Evolutionary conservation across 2,888 invertebrate species (phyloP), one percentile per base, ranked within the genome.

Genomic region (Thymelicus acteon): DNA sequence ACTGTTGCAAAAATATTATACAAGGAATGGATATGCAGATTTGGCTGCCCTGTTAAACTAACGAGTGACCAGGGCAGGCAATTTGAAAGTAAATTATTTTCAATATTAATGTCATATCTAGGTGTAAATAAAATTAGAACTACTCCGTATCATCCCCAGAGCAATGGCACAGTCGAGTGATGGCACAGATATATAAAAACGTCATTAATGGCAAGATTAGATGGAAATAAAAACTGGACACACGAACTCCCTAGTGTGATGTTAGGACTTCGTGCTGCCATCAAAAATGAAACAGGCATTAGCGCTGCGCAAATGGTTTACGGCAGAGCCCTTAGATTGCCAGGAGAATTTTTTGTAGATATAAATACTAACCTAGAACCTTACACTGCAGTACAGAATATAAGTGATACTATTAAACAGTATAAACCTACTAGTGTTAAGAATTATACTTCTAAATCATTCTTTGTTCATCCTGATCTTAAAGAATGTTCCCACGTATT

Each of bases 1-100:
- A 72, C 62, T 0, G 76, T 77, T 10, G 77, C 78, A 79, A 78
- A 0, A 71, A 83, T 5, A 31, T 74, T 10, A 40, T 73, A 60
- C 65, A 63, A 44, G 19, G 63, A 7, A 24, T 75, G 60, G 75
- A 75, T 0, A 52, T 75, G 61, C 37, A 48, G 71, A 54, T 65
- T 71, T 52, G 71, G 71, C 7, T 71, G 71, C n/a, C 65, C 63
- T 39, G 67, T 58, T 44, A 48, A 24, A 12, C 57, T 72, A 48
- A 67, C 63, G 0, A 67, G 63, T n/a, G 67, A 72, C n/a, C 67
- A 67, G 13, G 71, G 71, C 8, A 62, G 57, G 12, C 67, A 67
- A 39, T 72, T 72, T 39, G 67, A 47, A 31, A 61, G 61, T 31
- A 47, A 47, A 10, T 8, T 61, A 15, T 60, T 60, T 60, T 8